Percentiles rank a stretch among this genome's conserved stretches.
These are phyloP conservation scores for Rotaria macrura DNA, from an alignment of 2,888 invertebrate species.

Conservation along the genomic window DNA sequence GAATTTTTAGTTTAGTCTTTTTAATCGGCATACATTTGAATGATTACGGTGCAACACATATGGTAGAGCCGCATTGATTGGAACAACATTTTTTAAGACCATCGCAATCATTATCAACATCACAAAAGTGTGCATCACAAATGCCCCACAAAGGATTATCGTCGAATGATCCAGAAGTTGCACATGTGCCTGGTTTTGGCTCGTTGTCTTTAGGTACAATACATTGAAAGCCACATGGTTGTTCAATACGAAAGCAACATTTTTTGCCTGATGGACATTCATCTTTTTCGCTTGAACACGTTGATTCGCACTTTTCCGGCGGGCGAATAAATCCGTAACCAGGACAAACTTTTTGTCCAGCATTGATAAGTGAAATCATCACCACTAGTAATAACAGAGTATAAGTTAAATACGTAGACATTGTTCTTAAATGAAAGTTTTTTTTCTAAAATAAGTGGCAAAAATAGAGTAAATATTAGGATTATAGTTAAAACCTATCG, in stretches of 20 bases:
- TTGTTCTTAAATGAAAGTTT: neutral
- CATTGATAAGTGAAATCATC: neutral
- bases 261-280: neutral
- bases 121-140: neutral
- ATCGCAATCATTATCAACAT: constrained; percentile 15
- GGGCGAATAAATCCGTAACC: neutral
- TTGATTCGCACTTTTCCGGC: neutral
- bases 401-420: neutral
- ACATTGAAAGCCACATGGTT: constrained; percentile 2
- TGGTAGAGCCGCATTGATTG: neutral
- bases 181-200: neutral
- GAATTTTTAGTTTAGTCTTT: no score
- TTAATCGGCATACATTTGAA: no score
- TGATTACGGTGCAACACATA: neutral
- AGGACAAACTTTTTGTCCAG: neutral
- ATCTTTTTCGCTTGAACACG: neutral
- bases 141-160: neutral
- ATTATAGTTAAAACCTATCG: no score
- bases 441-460: neutral
- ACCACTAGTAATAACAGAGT: neutral
- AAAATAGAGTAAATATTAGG: no score
- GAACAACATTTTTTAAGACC: neutral
- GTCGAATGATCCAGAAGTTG: neutral
- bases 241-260: neutral
- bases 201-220: neutral